A percentile compares a stretch with the other conserved stretches of the same genome.
These are phyloP conservation scores for Bombycilla garrulus DNA, from an alignment of 2,113 vertebrate species.

Conservation along the genomic window DNA sequence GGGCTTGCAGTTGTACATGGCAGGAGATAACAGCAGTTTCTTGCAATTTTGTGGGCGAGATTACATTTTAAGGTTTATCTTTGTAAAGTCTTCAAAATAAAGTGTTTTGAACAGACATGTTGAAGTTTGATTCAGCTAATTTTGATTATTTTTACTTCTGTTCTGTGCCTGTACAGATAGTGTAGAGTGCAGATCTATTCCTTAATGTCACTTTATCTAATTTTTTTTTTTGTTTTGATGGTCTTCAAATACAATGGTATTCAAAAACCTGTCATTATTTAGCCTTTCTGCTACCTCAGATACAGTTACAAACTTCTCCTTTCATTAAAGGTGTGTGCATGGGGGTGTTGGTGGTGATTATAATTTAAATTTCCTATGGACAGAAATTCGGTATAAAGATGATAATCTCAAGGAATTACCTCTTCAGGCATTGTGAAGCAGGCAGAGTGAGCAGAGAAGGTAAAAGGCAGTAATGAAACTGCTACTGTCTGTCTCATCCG, in stretches of 20 bases:
- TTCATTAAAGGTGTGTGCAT: neutral
- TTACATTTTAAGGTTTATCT: conserved; percentile 10
- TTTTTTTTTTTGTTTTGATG: neutral
- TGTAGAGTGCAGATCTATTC: neutral
- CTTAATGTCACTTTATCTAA: neutral
- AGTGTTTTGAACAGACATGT: neutral
- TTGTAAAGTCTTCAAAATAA: neutral
- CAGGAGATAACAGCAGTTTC: neutral
- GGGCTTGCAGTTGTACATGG: neutral
- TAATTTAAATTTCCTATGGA: neutral
- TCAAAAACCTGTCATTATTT: neutral
- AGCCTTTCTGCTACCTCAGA: neutral
- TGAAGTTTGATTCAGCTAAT: neutral
- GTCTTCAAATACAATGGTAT: neutral
- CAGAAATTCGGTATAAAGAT: neutral
- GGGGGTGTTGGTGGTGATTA: neutral
- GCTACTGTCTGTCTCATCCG: too few species aligned
- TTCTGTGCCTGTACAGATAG: neutral
- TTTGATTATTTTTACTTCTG: neutral
- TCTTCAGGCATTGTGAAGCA: too few species aligned
- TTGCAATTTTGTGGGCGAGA: neutral
- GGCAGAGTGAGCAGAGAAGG: too few species aligned
- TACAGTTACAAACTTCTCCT: neutral
- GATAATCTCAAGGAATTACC: neutral
- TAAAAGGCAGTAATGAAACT: too few species aligned